Percentiles rank a stretch among this genome's conserved stretches.
These are phyloP conservation scores for Anguilla pacifica DNA, from an alignment of 2,797 vertebrate species.

Conservation along the genomic window DNA sequence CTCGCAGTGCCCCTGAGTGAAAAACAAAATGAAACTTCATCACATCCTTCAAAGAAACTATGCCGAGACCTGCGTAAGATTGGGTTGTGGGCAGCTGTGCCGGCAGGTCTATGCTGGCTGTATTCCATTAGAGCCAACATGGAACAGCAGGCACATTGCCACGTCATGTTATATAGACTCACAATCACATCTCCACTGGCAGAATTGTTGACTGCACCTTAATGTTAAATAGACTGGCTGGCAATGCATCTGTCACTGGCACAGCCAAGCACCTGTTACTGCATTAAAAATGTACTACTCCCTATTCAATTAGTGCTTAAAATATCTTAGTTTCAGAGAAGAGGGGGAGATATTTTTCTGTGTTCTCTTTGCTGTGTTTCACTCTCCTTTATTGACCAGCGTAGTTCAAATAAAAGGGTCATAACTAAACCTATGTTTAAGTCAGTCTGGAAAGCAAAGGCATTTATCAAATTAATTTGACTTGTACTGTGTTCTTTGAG, in stretches of 20 bases:
- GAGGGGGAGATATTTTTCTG: neutral
- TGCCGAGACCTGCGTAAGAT: neutral
- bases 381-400: neutral
- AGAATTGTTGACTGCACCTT: neutral
- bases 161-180: neutral
- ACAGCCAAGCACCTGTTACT: neutral
- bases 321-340: neutral
- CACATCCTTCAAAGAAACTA: neutral
- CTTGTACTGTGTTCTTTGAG: neutral
- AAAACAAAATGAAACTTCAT: neutral
- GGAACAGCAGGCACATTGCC: neutral
- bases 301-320: neutral
- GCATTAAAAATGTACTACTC: neutral
- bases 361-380: neutral
- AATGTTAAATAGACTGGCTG: neutral
- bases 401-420: neutral
- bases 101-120: neutral
- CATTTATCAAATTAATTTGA: neutral
- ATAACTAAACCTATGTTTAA: neutral
- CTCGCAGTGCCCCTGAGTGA: constrained; percentile 37
- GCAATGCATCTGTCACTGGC: neutral
- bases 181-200: neutral
- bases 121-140: neutral
- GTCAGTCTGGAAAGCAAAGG: neutral
- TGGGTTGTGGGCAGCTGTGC: neutral